A percentile compares a stretch with the other conserved stretches of the same genome.
Conservation (phyloP, 2,797 vertebrate species). For the Cuniculus paca region DNA sequence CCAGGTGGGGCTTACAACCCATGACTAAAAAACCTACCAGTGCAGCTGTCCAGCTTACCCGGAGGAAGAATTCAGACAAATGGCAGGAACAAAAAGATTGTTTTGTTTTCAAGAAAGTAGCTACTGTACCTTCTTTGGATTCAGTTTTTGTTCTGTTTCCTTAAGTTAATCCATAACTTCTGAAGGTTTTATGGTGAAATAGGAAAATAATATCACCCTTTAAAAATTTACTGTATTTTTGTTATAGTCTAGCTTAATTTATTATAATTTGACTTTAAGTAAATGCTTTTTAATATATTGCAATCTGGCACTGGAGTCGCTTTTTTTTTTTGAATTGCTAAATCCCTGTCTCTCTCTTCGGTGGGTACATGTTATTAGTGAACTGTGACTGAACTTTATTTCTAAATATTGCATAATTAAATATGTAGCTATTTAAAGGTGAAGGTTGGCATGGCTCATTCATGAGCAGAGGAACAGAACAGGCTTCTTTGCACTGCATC, state of each 20-base stretch:
- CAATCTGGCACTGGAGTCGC: slow-evolving; percentile 76
- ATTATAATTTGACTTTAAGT: slow-evolving; percentile 1
- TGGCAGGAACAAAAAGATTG: slow-evolving; percentile 90
- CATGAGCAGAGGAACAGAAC: slow-evolving; percentile 88
- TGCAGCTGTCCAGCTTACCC: slow-evolving; percentile 93
- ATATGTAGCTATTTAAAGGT: slow-evolving; percentile 88
- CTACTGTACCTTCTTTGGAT: slow-evolving; percentile 89
- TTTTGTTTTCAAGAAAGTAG: slow-evolving; percentile 92
- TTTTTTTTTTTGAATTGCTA: slow-evolving; percentile 80
- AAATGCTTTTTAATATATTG: slow-evolving; percentile 78
- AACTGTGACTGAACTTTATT: slow-evolving; percentile 86
- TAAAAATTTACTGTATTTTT: slow-evolving; percentile 73
- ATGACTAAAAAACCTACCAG: slow-evolving; percentile 93
- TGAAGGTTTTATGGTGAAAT: slow-evolving; percentile 85
- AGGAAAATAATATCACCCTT: slow-evolving; percentile 82
- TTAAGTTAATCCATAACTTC: slow-evolving; percentile 87
- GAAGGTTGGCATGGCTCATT: slow-evolving; percentile 86
- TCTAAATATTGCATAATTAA: slow-evolving; percentile 87
- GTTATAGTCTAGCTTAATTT: slow-evolving; percentile 76
- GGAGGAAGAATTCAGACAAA: slow-evolving; percentile 93
- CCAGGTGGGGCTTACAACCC: slow-evolving; percentile 94
- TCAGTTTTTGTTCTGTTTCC: slow-evolving; percentile 80
- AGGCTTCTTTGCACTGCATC: slow-evolving; percentile 91
- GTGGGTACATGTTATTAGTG: slow-evolving; percentile 77
- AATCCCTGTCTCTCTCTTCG: neutral